A percentile compares a stretch with the other conserved stretches of the same genome.
phyloP scores from a whole-genome alignment of 2,113 vertebrate genomes.

The Conger conger region DNA sequence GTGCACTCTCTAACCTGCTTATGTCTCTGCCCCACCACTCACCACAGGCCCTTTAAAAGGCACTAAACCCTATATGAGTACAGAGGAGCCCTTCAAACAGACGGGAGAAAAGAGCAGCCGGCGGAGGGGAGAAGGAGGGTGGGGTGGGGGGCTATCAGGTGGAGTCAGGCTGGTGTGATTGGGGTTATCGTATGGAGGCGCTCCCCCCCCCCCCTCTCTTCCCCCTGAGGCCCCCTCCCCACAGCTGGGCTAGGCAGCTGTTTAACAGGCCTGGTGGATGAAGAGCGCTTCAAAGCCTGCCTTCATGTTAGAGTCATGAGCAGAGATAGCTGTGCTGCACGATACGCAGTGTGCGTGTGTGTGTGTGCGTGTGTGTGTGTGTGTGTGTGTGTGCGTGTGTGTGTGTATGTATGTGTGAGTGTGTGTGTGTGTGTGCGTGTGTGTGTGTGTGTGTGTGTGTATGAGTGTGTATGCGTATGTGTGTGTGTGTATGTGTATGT shows the following conservation, averaged over 20 bases:
- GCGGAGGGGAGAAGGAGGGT: background rate
- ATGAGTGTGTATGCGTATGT: constrained; percentile 20
- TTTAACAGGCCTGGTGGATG: constrained; percentile 49
- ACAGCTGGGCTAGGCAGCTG: background rate
- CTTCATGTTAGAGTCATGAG: constrained; percentile 50
- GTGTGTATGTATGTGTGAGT: background rate
- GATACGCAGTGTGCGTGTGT: constrained; percentile 32
- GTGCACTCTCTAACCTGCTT: background rate
- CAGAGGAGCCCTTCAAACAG: no score
- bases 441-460: background rate
- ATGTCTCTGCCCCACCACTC: background rate
- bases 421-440: background rate
- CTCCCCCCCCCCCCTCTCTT: constrained; percentile 25
- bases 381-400: background rate
- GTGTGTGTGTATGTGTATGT: background rate
- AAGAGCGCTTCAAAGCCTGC: constrained; percentile 51
- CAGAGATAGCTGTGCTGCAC: constrained; percentile 38
- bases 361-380: constrained; percentile 17
- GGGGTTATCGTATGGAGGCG: constrained; percentile 49
- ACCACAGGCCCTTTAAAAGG: background rate
- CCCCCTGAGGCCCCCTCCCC: background rate
- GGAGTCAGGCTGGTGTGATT: constrained; percentile 47
- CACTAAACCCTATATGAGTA: background rate
- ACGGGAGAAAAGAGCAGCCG: background rate
- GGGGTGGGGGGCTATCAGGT: background rate